These are phyloP conservation scores for Cephus cinctus DNA, from an alignment of 1,140 invertebrate genomes.

Conservation along the genomic window DNA sequence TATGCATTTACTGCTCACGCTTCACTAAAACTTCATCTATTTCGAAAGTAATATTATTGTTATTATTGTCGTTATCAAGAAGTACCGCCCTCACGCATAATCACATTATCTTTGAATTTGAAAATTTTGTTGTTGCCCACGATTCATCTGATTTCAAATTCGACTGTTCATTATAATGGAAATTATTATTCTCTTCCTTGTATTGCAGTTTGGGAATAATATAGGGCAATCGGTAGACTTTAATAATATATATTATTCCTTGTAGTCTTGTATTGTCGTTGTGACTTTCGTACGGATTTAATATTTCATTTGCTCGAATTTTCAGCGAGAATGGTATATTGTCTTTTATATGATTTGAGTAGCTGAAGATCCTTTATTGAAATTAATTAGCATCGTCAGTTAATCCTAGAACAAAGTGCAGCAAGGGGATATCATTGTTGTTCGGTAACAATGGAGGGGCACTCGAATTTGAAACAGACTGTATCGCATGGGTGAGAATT, in stretches of 20 bases:
- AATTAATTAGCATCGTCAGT: too few relatives aligned
- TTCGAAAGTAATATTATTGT: constrained; percentile 22
- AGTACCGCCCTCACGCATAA: constrained; percentile 22
- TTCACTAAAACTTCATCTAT: constrained; percentile 36
- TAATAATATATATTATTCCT: not conserved
- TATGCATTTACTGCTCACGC: constrained; percentile 33
- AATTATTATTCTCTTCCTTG: not conserved
- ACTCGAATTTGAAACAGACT: too few relatives aligned
- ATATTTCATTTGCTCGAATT: too few relatives aligned
- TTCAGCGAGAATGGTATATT: too few relatives aligned
- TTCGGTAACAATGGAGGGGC: too few relatives aligned
- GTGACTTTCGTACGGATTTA: constrained; percentile 1
- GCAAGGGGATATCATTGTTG: too few relatives aligned
- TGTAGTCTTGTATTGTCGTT: not conserved
- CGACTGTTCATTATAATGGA: not conserved
- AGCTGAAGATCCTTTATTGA: too few relatives aligned
- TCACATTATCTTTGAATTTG: constrained; percentile 35
- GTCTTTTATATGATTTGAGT: too few relatives aligned
- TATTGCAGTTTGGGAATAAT: not conserved
- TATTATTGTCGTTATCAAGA: constrained; percentile 16
- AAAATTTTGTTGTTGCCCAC: not conserved
- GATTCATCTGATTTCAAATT: not conserved
- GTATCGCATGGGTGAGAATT: too few relatives aligned
- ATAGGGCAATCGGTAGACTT: not conserved
- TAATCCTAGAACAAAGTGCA: too few relatives aligned